A percentile compares a stretch with the other conserved stretches of the same genome.
Evolutionary conservation across 2,888 invertebrate species (phyloP).

Genomic region (Spicauda simplicius): DNA sequence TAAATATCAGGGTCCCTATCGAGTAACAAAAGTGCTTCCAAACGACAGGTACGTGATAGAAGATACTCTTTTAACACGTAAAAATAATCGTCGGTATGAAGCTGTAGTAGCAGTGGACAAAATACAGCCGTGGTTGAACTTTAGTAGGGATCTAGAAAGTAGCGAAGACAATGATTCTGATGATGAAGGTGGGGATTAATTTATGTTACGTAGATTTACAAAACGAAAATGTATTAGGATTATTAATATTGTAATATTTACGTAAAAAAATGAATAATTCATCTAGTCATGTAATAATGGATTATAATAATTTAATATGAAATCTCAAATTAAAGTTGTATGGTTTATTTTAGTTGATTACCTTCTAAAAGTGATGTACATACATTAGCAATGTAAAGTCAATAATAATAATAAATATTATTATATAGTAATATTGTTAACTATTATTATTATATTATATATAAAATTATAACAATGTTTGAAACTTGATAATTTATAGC

Average conservation of each 20-base stretch:
- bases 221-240: conserved; percentile 8
- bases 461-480: neutral
- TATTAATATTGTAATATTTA: neutral
- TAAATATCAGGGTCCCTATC: conserved; percentile 40
- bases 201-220: neutral
- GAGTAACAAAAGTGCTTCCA: conserved; percentile 32
- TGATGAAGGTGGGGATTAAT: neutral
- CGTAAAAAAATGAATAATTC: neutral
- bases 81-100: conserved; percentile 34
- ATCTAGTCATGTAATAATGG: conserved; percentile 2
- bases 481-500: neutral
- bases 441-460: neutral
- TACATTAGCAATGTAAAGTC: neutral
- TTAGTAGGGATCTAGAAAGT: conserved; percentile 13
- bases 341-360: neutral
- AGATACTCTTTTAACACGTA: conserved; percentile 28
- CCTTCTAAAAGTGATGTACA: conserved; percentile 1
- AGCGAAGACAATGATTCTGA: conserved; percentile 13
- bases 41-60: conserved; percentile 31
- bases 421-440: conserved; percentile 1
- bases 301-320: neutral
- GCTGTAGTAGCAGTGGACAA: conserved; percentile 37
- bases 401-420: neutral
- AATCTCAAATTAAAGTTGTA: conserved; percentile 4
- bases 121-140: conserved; percentile 24